These are phyloP conservation scores for Drosophila kambysellisi DNA, from an alignment of 2,888 invertebrate genomes.

Conservation along the genomic window DNA sequence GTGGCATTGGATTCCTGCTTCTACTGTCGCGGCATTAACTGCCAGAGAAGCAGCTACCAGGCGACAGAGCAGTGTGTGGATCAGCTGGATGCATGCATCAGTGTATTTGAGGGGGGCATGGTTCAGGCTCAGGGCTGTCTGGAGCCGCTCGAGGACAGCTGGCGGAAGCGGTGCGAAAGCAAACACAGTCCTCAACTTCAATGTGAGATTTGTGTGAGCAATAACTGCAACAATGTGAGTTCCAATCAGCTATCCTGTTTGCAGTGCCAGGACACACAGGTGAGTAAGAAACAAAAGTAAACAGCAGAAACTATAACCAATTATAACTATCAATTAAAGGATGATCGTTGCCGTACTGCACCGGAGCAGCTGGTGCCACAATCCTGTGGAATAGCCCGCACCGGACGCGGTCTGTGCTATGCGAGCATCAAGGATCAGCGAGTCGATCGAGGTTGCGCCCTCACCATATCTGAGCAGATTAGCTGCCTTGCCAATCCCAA, in stretches of 20 bases:
- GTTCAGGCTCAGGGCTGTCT: conserved; percentile 72
- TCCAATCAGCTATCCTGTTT: conserved; percentile 57
- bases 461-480: conserved; percentile 47
- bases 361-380: conserved; percentile 36
- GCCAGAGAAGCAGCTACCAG: conserved; percentile 62
- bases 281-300: conserved; percentile 20
- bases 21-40: conserved; percentile 72
- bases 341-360: conserved; percentile 35
- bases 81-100: conserved; percentile 72
- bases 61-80: conserved; percentile 62
- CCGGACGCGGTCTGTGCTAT: conserved; percentile 61
- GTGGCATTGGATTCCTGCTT: conserved; percentile 61
- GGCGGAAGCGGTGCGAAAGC: conserved; percentile 36
- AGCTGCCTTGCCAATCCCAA: conserved; percentile 46
- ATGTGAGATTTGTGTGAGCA: conserved; percentile 54
- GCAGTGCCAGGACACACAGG: conserved; percentile 68
- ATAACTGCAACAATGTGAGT: conserved; percentile 67
- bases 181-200: conserved; percentile 10
- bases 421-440: conserved; percentile 29
- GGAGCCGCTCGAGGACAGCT: conserved; percentile 39
- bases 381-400: conserved; percentile 47
- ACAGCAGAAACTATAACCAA: neutral
- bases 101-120: conserved; percentile 64
- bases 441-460: conserved; percentile 48
- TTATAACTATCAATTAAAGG: conserved; percentile 16